A percentile compares a stretch with the other conserved stretches of the same genome.
Evolutionary conservation across 2,888 invertebrate genomes (phyloP).

Genomic region (Drosophila tripunctata): DNA sequence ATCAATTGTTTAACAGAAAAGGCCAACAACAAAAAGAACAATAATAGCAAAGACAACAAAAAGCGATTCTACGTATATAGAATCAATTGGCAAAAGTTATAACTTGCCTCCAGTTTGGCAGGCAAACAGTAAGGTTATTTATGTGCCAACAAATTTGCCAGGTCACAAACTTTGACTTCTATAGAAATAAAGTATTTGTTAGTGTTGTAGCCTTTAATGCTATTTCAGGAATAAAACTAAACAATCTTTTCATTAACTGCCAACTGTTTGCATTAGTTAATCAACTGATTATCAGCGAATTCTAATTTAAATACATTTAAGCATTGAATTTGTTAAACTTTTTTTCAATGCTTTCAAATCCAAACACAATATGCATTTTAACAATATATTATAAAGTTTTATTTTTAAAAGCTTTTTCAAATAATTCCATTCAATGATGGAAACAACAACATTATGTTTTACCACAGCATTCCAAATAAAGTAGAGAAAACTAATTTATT

Average conservation of each 20-base stretch:
- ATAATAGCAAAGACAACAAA: constrained; percentile 16
- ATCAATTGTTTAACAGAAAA: constrained; percentile 75
- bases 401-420: constrained; percentile 16
- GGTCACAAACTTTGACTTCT: constrained; percentile 8
- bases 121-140: constrained; percentile 21
- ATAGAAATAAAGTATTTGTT: constrained; percentile 17
- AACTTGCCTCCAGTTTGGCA: constrained; percentile 10
- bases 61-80: constrained; percentile 10
- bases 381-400: background rate
- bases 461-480: background rate
- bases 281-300: background rate
- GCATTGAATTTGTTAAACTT: too few species aligned
- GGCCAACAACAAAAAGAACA: constrained; percentile 17
- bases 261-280: too few species aligned
- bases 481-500: constrained; percentile 19
- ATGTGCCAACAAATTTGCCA: constrained; percentile 5
- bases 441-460: background rate
- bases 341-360: background rate
- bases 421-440: constrained; percentile 5
- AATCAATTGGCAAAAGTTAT: constrained; percentile 32
- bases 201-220: too few species aligned
- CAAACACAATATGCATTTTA: background rate
- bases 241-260: too few species aligned
- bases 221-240: too few species aligned
- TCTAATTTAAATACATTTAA: background rate